A percentile compares a stretch with the other conserved stretches of the same genome.
These are phyloP conservation scores for Cebidichthys violaceus DNA, from an alignment of 2,113 vertebrate genomes.

Conservation along the genomic window DNA sequence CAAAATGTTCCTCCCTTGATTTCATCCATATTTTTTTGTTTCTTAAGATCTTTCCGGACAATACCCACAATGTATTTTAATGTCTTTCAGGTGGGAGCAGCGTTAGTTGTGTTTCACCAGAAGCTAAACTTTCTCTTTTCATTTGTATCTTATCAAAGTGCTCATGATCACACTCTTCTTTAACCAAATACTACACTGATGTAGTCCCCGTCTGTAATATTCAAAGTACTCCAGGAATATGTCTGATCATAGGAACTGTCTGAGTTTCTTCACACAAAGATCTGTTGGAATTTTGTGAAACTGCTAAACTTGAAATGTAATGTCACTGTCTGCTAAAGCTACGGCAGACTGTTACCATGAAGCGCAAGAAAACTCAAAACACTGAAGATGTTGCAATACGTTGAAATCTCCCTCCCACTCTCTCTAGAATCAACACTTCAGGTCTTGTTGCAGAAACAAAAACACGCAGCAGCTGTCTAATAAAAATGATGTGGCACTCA, in stretches of 20 bases:
- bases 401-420: constrained; percentile 36
- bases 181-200: not conserved
- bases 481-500: constrained; percentile 24
- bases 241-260: not conserved
- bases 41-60: not conserved
- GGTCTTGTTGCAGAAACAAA: constrained; percentile 29
- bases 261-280: not conserved
- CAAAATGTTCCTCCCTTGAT: not conserved
- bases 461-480: constrained; percentile 37
- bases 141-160: not conserved
- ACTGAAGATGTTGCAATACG: constrained; percentile 58
- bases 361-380: constrained; percentile 11
- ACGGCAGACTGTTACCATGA: constrained; percentile 15
- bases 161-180: not conserved
- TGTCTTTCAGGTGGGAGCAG: not conserved
- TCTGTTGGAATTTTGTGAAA: not conserved
- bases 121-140: too few species aligned
- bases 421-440: constrained; percentile 27
- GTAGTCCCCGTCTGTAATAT: not conserved
- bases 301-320: not conserved
- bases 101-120: too few species aligned
- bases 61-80: not conserved
- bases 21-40: not conserved
- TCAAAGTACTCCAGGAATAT: too few species aligned
- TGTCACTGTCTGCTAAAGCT: not conserved